Base-by-base conservation (phyloP, 2,888 invertebrate genomes). In the Pocota personata region DNA sequence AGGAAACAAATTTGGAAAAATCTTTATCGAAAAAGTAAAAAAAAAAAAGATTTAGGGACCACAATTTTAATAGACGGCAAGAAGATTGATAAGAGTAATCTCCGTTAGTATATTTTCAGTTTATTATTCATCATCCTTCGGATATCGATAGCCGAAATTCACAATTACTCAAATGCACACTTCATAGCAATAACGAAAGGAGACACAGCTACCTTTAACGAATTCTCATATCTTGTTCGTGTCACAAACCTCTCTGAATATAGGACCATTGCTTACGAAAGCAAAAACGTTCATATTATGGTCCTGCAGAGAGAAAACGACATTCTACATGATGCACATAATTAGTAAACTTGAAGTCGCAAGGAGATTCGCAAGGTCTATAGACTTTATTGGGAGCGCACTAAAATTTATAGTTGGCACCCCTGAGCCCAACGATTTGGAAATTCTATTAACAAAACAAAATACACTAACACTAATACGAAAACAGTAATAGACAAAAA, bases 1-100 rank as follows among this genome's bases (percentile, higher is more conserved):
- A 62, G 73, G 60, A 27, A 72, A 72, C 16, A 72, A 58, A 10
- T 60, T 72, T 43, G 7, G 19, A 3, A 72, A 72, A 46, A 1
- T 60, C 8, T 72, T 30, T 72, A 5, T 72, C 10, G 60, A 60
- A 60, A 72, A 72, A n/a, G 6, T 43, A n/a, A 3, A 16, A 16
- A 50, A 24, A 27, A 50, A 50, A 50, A 67, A 67, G 50, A 67
- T 27, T 32, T 60, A 48, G 60, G 50, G 8, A 60, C 46, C 5
- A 24, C 58, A n/a, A 46, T 72, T 7, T 14, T 72, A 2, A 66
- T 52, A 30, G 24, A 69, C 0, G 37, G 52, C 1, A 69, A 16
- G 52, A 50, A 52, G 35, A 32, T 60, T 14, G 35, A 43, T 19
- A 19, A 60, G 21, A 60, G 16, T n/a, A 24, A 24, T 24, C 24